Percentiles rank a stretch among this genome's conserved stretches.
Evolutionary conservation across 2,888 invertebrate genomes (phyloP).

Genomic region (Aphelenchoides bicaudatus): DNA sequence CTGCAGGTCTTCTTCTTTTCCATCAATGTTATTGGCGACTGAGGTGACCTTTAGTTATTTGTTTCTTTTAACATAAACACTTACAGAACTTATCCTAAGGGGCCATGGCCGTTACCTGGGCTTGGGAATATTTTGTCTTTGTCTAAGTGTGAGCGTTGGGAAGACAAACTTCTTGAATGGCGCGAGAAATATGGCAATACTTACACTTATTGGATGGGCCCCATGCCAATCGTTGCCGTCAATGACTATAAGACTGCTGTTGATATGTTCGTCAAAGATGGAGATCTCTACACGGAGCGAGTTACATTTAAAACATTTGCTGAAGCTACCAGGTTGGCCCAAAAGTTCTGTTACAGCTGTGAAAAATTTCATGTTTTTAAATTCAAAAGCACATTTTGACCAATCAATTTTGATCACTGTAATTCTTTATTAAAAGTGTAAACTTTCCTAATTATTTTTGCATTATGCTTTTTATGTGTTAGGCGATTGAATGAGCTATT

Average conservation of each 20-base stretch:
- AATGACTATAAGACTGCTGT: constrained; percentile 15
- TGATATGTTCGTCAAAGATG: constrained; percentile 27
- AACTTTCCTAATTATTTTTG: too few species aligned
- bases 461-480: too few species aligned
- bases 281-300: background rate
- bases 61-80: background rate
- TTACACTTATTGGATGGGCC: constrained; percentile 24
- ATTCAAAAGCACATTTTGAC: too few species aligned
- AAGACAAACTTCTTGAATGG: constrained; percentile 24
- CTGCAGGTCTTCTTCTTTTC: background rate
- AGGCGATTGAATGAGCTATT: too few species aligned
- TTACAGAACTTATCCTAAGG: background rate
- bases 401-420: too few species aligned
- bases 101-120: constrained; percentile 26
- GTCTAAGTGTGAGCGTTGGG: constrained; percentile 4
- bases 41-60: too few species aligned
- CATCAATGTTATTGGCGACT: too few species aligned
- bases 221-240: constrained; percentile 21
- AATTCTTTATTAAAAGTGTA: too few species aligned
- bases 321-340: too few species aligned
- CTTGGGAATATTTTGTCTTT: constrained; percentile 25
- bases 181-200: constrained; percentile 25
- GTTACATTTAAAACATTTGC: too few species aligned
- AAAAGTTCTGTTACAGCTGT: too few species aligned
- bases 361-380: too few species aligned